Evolutionary conservation across 2,797 vertebrate species (phyloP).

Genomic region (Squalus acanthias): DNA sequence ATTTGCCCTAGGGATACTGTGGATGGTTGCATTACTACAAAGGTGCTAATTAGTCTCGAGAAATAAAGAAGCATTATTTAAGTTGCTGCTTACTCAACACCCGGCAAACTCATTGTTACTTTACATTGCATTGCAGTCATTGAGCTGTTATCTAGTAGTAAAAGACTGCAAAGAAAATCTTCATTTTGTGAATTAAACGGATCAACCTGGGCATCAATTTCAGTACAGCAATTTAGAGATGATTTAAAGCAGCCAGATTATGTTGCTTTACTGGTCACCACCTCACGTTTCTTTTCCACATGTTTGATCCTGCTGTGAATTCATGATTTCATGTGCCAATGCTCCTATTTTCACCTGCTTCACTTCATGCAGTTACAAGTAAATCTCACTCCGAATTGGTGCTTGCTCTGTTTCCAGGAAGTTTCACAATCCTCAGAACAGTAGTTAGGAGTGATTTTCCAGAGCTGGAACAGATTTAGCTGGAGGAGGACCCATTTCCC

Average conservation of each 20-base stretch:
- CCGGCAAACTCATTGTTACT: not conserved
- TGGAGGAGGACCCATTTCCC: not conserved
- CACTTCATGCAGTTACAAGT: not conserved
- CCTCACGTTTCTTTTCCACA: not conserved
- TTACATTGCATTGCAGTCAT: not conserved
- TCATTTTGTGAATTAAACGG: not conserved
- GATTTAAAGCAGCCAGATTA: not conserved
- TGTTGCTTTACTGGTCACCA: not conserved
- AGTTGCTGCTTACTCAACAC: not conserved
- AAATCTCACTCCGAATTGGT: not conserved
- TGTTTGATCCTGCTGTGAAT: not conserved
- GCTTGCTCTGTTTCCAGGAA: not conserved
- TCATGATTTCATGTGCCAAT: not conserved
- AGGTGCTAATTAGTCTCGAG: not conserved
- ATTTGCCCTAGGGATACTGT: not conserved
- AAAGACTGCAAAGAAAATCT: not conserved
- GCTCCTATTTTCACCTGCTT: not conserved
- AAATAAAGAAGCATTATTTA: slow-evolving; percentile 9
- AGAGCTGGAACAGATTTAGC: not conserved
- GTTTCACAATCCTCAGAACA: not conserved
- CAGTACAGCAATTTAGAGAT: not conserved
- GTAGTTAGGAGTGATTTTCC: not conserved
- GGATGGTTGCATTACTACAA: not conserved
- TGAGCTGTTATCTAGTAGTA: not conserved
- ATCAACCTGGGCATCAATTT: not conserved